These are phyloP conservation scores for Gonatopus flavifemur DNA, from an alignment of 1,140 invertebrate species.

Conservation along the genomic window DNA sequence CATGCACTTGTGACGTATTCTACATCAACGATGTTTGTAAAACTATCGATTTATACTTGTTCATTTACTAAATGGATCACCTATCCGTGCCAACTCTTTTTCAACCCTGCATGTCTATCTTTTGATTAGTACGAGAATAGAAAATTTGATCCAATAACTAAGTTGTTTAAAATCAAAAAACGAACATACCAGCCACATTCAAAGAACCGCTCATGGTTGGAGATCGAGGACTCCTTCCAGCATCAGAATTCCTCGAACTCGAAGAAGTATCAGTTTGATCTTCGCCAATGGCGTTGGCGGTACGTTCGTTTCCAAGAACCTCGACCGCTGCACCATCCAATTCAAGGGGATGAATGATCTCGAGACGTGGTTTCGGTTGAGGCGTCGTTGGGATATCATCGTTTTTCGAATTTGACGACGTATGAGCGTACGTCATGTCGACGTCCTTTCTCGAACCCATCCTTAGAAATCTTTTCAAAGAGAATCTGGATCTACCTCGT, in stretches of 20 bases:
- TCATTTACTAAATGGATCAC: no score
- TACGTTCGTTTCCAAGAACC: slow-evolving; percentile 68
- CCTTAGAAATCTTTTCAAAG: slow-evolving; percentile 79
- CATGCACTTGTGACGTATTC: no score
- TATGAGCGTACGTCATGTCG: slow-evolving; percentile 50
- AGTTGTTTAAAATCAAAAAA: no score
- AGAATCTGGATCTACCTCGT: slow-evolving; percentile 68
- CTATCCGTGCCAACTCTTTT: no score
- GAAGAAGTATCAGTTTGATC: slow-evolving; percentile 48
- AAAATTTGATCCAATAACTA: no score
- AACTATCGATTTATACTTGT: no score
- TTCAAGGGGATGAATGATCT: slow-evolving; percentile 87
- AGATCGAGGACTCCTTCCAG: slow-evolving; percentile 9
- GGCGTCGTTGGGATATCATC: slow-evolving; percentile 54
- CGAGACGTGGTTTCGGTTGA: slow-evolving; percentile 69
- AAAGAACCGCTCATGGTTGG: slow-evolving; percentile 19
- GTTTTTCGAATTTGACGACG: slow-evolving; percentile 21
- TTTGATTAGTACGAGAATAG: no score
- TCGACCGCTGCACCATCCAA: slow-evolving; percentile 78
- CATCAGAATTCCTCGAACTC: slow-evolving; percentile 37
- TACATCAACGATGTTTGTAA: no score
- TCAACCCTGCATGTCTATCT: no score
- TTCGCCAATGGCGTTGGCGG: slow-evolving; percentile 49
- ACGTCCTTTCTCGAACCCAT: slow-evolving; percentile 73
- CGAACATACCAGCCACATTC: slow-evolving; percentile 35